These are phyloP conservation scores for Tokudaia tokunoshimensis DNA, from an alignment of 2,797 vertebrate species.

Conservation along the genomic window DNA sequence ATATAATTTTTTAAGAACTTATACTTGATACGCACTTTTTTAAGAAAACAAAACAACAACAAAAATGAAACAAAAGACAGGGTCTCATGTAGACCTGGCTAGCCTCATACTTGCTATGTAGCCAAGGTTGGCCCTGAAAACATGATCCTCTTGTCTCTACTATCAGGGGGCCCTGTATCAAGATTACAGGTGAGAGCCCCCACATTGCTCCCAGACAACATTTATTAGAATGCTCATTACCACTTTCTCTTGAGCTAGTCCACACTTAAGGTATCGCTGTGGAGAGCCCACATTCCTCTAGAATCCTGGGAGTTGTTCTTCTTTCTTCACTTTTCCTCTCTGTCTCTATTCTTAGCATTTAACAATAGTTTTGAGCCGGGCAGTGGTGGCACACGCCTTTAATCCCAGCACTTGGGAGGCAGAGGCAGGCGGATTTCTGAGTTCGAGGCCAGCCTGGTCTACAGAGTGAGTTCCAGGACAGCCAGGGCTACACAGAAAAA, in stretches of 20 bases:
- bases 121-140: not conserved
- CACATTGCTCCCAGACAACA: not conserved
- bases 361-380: constrained; percentile 42
- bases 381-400: no score
- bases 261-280: not conserved
- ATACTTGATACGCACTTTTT: not conserved
- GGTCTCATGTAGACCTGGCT: not conserved
- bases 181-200: no score
- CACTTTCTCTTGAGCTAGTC: constrained; percentile 5
- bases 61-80: no score
- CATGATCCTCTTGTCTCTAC: not conserved
- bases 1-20: constrained; percentile 12
- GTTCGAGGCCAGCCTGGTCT: no score
- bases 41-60: no score
- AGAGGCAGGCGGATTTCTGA: no score
- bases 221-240: not conserved
- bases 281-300: not conserved
- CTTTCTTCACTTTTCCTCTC: constrained; percentile 26
- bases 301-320: constrained; percentile 5
- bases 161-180: no score
- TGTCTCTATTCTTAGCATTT: not conserved
- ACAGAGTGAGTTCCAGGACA: no score
- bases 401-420: no score
- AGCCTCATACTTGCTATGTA: not conserved
- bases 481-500: no score